These are phyloP conservation scores for Muntiacus muntjak DNA, from an alignment of 2,113 vertebrate species.

Conservation along the genomic window DNA sequence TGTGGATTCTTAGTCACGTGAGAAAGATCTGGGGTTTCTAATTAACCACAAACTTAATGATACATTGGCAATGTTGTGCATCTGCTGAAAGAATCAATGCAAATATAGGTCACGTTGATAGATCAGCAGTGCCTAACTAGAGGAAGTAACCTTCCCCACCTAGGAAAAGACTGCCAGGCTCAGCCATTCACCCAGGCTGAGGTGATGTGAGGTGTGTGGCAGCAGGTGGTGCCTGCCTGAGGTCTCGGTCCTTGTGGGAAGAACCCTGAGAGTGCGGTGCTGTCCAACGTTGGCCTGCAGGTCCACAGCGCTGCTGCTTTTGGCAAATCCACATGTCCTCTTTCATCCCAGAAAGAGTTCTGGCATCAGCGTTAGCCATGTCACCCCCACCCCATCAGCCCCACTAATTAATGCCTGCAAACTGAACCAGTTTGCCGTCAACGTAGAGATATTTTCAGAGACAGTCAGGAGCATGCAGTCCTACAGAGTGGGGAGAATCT, in stretches of 20 bases:
- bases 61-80: too few relatives aligned
- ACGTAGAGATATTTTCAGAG: not conserved
- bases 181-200: not conserved
- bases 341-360: not conserved
- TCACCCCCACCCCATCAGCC: not conserved
- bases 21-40: not conserved
- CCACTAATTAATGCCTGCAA: not conserved
- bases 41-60: not conserved
- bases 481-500: not conserved
- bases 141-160: not conserved
- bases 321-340: not conserved
- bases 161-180: not conserved
- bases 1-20: not conserved
- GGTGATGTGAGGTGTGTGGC: not conserved
- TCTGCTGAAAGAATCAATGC: not conserved
- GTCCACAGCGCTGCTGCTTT: not conserved
- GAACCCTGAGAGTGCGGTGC: fast-evolving
- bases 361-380: not conserved
- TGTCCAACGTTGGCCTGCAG: not conserved
- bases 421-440: not conserved
- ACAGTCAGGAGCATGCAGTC: not conserved
- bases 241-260: not conserved
- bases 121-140: not conserved
- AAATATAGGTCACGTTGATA: not conserved
- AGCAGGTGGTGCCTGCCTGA: not conserved